Percentiles rank a stretch among this genome's conserved stretches.
These are phyloP conservation scores for Dexiosoma caninum DNA, from an alignment of 2,888 invertebrate species.

Conservation along the genomic window DNA sequence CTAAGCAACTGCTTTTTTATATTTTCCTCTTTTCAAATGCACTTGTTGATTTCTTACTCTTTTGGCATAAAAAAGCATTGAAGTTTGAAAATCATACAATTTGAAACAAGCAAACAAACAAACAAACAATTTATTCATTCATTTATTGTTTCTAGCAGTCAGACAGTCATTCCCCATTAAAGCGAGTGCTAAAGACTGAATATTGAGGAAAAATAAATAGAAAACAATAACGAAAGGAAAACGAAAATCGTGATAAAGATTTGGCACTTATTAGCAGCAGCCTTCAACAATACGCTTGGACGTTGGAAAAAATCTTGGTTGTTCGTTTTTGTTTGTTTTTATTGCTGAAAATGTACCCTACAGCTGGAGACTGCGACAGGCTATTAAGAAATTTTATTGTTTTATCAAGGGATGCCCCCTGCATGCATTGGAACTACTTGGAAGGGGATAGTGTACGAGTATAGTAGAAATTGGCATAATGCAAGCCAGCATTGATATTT, in stretches of 20 bases:
- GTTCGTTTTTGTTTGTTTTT: neutral
- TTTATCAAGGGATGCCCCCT: too few species aligned
- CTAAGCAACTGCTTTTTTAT: constrained; percentile 5
- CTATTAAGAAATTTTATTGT: too few species aligned
- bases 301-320: constrained; percentile 8
- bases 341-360: constrained; percentile 9
- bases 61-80: constrained; percentile 47
- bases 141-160: constrained; percentile 43
- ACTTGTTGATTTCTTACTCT: constrained; percentile 48
- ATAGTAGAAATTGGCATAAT: too few species aligned
- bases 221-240: constrained; percentile 32
- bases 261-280: constrained; percentile 71
- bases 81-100: constrained; percentile 49
- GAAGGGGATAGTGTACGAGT: too few species aligned
- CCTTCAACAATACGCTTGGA: constrained; percentile 53
- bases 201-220: constrained; percentile 12
- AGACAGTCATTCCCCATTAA: neutral
- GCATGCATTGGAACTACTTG: too few species aligned
- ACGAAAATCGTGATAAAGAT: constrained; percentile 69
- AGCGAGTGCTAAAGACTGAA: constrained; percentile 38
- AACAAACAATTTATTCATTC: constrained; percentile 55
- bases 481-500: too few species aligned
- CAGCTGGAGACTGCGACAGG: neutral
- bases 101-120: constrained; percentile 29
- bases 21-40: constrained; percentile 13